These are phyloP conservation scores for Cacoxenus indagator DNA, from an alignment of 2,888 invertebrate species.

Conservation along the genomic window DNA sequence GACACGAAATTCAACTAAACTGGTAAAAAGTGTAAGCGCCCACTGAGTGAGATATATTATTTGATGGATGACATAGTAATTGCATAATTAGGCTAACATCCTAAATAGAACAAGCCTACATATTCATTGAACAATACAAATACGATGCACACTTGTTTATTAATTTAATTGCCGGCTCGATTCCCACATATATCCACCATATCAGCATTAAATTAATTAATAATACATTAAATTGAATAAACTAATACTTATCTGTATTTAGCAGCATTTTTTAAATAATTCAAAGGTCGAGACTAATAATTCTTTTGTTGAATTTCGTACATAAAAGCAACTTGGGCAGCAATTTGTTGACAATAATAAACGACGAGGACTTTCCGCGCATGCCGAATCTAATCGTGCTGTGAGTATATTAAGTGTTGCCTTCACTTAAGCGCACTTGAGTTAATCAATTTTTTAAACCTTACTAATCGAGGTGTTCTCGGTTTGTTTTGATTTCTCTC, in stretches of 20 bases:
- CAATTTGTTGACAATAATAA: conserved; percentile 80
- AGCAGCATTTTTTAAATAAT: neutral
- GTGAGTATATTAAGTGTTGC: conserved; percentile 75
- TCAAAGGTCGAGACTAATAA: no score
- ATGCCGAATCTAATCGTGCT: conserved; percentile 82
- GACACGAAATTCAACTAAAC: no score
- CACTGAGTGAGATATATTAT: no score
- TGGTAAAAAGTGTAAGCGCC: no score
- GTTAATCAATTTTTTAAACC: neutral
- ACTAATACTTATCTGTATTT: neutral
- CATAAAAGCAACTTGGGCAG: conserved; percentile 80
- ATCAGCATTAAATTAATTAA: neutral
- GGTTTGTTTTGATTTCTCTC: conserved; percentile 37
- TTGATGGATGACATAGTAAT: no score
- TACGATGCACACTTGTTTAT: no score
- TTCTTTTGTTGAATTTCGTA: conserved; percentile 2
- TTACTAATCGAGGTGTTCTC: conserved; percentile 5
- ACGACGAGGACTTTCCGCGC: conserved; percentile 78
- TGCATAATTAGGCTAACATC: no score
- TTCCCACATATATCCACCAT: no score
- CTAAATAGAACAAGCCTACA: no score
- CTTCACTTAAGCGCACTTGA: neutral
- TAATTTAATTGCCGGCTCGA: no score
- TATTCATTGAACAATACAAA: no score
- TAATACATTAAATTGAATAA: neutral